Evolutionary conservation across 2,888 invertebrate genomes (phyloP).

Genomic region (Ischnus inquisitorius): DNA sequence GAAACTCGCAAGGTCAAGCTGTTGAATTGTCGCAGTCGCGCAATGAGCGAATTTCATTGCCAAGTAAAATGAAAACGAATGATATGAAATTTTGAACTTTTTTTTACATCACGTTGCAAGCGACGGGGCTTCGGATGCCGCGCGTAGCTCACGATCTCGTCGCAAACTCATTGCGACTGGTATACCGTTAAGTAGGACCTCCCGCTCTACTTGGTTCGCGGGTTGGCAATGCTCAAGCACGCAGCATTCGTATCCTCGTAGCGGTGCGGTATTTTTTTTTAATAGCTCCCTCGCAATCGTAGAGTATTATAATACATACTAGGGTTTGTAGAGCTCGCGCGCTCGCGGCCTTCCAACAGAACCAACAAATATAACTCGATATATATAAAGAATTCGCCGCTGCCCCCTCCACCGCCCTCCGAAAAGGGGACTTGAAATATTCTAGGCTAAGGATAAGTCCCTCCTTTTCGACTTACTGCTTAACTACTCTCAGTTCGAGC

Average conservation of each 20-base stretch:
- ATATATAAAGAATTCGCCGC: too few relatives aligned
- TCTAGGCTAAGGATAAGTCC: too few relatives aligned
- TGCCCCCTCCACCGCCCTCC: too few relatives aligned
- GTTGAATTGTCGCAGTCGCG: not conserved
- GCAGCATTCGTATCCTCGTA: not conserved
- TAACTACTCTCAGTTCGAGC: too few relatives aligned
- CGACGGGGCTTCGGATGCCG: constrained; percentile 1
- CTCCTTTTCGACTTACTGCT: too few relatives aligned
- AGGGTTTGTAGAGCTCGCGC: constrained; percentile 8
- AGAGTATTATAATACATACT: constrained; percentile 29
- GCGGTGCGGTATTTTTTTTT: constrained; percentile 37
- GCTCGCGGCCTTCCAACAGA: too few relatives aligned
- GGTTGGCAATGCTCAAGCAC: constrained; percentile 39
- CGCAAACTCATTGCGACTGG: constrained; percentile 18
- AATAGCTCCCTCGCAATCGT: constrained; percentile 49
- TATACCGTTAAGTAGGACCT: constrained; percentile 45
- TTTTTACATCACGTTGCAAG: not conserved
- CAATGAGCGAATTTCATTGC: not conserved
- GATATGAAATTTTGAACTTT: constrained; percentile 2
- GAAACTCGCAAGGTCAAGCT: not conserved
- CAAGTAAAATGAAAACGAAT: not conserved
- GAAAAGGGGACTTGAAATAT: too few relatives aligned
- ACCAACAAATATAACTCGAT: too few relatives aligned
- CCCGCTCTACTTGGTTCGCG: constrained; percentile 59
- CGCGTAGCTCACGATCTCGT: constrained; percentile 18